Base-by-base conservation (phyloP, 2,888 invertebrate genomes). In the Acleris emargana region DNA sequence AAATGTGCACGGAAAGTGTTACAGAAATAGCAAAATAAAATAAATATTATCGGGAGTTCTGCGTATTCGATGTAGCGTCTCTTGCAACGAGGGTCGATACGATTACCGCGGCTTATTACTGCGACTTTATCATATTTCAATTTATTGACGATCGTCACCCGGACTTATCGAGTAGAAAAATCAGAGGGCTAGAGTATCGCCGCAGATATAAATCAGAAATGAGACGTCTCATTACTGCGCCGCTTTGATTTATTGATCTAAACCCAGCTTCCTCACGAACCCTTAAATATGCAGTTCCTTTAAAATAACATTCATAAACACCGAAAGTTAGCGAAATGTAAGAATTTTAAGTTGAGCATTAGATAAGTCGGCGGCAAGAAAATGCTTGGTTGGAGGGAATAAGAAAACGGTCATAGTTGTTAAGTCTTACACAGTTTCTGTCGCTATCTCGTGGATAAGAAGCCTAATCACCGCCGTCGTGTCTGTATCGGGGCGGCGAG, bases 401-500 rank as follows among this genome's bases (percentile, higher is more conserved):
- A 92, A 89, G 91, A 91, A 91, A 91, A 89, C 83, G 91, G 87
- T 89, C 85, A 90, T 92, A 92, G 92, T 91, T 91, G 92, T 91
- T 91, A 92, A 92, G 91, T 92, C 92, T 91, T 89, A 89, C 87
- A 90, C 91, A 91, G 91, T 92, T 91, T 91, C 89, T 89, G 88
- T 86, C 91, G 91, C 91, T 91, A 91, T 91, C 92, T 90, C 82
- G 79, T 86, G 92, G 93, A 91, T 92, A 92, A 91, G 91, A 83
- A 87, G 91, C 88, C 93, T 92, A 92, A 93, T 92, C 93, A 91
- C 92, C 91, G 91, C 85, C 91, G 90, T 91, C 91, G 90, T 86
- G 87, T 86, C 90, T 91, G 90, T 91, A 92, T 91, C 90, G 89
- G 89, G 85, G 85, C 87, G 84, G 74, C 80, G 82, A 84, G 85